Conservation (phyloP, 2,888 invertebrate species). For the Apamea crenata region DNA sequence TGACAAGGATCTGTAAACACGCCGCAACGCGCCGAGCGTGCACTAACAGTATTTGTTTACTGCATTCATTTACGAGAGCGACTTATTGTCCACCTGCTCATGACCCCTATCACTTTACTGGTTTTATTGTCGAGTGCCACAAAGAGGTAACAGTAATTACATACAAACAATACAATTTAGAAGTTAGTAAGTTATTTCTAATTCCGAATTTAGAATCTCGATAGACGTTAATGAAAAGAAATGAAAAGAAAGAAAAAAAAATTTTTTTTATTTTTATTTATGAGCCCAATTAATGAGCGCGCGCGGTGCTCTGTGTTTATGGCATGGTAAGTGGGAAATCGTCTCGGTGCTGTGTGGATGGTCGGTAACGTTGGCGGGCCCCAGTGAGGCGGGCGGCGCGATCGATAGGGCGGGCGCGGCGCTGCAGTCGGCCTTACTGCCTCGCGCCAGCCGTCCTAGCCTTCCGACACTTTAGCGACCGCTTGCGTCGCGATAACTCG, state of each 20-base stretch:
- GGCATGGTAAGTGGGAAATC: conserved; percentile 62
- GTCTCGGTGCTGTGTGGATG: conserved; percentile 63
- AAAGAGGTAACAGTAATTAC: conserved; percentile 1
- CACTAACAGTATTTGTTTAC: conserved; percentile 16
- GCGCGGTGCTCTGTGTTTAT: conserved; percentile 66
- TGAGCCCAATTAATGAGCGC: conserved; percentile 67
- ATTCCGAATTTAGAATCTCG: not conserved
- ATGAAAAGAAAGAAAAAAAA: not conserved
- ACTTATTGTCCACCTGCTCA: conserved; percentile 25
- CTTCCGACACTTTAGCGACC: conserved; percentile 77
- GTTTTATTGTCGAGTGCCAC: conserved; percentile 17
- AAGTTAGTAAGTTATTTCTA: not conserved
- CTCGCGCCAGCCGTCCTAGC: conserved; percentile 54
- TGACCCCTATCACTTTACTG: conserved; percentile 29
- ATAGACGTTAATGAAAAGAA: no score
- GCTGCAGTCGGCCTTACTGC: conserved; percentile 81
- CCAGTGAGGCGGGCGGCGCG: conserved; percentile 75
- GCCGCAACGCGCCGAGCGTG: conserved; percentile 9
- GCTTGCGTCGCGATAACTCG: conserved; percentile 82
- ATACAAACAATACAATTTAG: not conserved
- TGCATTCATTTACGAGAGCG: conserved; percentile 12
- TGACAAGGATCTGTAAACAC: conserved; percentile 55
- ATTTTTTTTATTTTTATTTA: conserved; percentile 34
- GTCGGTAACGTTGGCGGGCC: conserved; percentile 69
- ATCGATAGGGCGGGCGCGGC: conserved; percentile 86